Conservation (phyloP, 2,113 vertebrate species). For the Dromaius novaehollandiae region DNA sequence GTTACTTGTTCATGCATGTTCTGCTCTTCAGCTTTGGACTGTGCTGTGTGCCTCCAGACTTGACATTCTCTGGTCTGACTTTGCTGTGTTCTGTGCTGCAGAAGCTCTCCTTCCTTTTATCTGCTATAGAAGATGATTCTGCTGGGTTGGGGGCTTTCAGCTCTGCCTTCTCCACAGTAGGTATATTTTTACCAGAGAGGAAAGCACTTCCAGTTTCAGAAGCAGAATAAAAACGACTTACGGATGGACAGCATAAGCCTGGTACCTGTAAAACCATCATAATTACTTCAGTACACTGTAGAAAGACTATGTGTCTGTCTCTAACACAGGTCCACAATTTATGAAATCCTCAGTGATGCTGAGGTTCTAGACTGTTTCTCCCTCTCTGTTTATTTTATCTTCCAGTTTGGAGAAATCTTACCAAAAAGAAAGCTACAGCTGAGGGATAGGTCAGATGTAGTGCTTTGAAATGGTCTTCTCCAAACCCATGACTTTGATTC, state of each 20-base stretch:
- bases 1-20: not conserved
- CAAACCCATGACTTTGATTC: not conserved
- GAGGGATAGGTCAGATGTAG: not conserved
- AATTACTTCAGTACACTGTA: not conserved
- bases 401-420: not conserved
- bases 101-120: not conserved
- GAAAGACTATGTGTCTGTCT: not conserved
- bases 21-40: not conserved
- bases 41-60: not conserved
- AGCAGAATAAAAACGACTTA: not conserved
- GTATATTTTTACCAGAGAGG: not conserved
- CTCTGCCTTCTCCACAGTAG: not conserved
- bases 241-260: not conserved
- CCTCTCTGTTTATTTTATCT: not conserved
- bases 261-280: not conserved
- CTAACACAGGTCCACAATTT: not conserved
- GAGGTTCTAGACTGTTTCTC: not conserved
- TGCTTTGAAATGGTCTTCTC: not conserved
- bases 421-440: not conserved
- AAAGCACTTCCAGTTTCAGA: not conserved
- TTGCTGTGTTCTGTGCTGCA: not conserved
- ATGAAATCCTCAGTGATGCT: not conserved
- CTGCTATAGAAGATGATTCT: not conserved
- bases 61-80: not conserved
- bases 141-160: not conserved